Base-by-base conservation (phyloP, 2,113 vertebrate species). In the Bubalus kerabau region DNA sequence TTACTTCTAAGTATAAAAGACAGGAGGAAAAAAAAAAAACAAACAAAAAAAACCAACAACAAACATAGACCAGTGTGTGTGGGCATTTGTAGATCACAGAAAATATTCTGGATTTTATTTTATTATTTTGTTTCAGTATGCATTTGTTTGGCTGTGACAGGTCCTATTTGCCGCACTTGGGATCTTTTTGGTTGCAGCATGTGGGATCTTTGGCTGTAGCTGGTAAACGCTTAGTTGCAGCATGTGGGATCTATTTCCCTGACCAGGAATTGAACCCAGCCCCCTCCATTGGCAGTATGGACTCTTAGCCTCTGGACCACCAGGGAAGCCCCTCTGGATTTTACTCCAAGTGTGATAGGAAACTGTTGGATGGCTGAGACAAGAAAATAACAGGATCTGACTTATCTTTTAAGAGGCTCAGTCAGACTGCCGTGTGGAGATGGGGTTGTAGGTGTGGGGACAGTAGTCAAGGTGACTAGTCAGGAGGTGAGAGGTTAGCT, bases 61-160 rank as follows among this genome's bases (percentile, higher is more conserved):
- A 85, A 23, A 19, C 5, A 43, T 10, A 90, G 19, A 86, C 36
- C 30, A 96, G 28, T 24, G 71, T 57, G 5, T n/a, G 16, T 89
- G 78, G 67, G 50, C 40, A 54, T 89, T 91, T 93, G 16, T 76
- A 85, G 40, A 60, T 95, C 17, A 48, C 81, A 89, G 88, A 76
- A 88, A 78, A 32, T 93, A 59, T 83, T 93, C 94, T 90, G 67
- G 67, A 48, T 74, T 96, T 92, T 87, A 80, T 91, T 30, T 76
- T 43, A 26, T 76, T 76, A 40, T 43, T 40, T 26, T 76, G 36
- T 43, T 43, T 43, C 24, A 43, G 6, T 14, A 7, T 43, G 43
- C 7, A 15, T 76, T 43, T 76, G 7, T 76, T 76, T 13, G 71
- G 36, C 40, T 26, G 3, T 43, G 71, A 76, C 23, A 26, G 40